A percentile compares a stretch with the other conserved stretches of the same genome.
Evolutionary conservation across 2,888 invertebrate species (phyloP).

Genomic region (Prostheceraeus crozeri): DNA sequence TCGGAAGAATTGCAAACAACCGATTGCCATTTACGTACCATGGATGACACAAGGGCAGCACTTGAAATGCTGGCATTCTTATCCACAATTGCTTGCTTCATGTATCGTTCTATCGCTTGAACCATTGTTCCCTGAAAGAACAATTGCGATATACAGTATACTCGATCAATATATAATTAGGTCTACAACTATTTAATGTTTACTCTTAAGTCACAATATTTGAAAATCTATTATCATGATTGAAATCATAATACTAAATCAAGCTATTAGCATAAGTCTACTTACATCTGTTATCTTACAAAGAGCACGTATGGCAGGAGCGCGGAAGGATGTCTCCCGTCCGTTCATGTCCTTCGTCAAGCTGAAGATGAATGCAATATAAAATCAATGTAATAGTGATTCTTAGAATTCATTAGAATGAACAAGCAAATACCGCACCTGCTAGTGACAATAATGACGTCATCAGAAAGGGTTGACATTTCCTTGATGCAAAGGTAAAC

Average conservation of each 20-base stretch:
- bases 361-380: constrained; percentile 67
- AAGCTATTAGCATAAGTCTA: no score
- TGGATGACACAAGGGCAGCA: constrained; percentile 80
- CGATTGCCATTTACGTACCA: no score
- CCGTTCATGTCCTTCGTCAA: constrained; percentile 95
- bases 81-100: constrained; percentile 99
- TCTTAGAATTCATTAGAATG: no score
- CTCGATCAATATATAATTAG: neutral
- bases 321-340: constrained; percentile 78
- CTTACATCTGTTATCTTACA: constrained; percentile 88
- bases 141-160: constrained; percentile 17
- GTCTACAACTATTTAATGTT: neutral
- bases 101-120: constrained; percentile 93
- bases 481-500: constrained; percentile 87
- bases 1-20: no score
- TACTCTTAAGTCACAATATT: neutral
- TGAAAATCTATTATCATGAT: no score
- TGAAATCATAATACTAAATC: no score
- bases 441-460: constrained; percentile 94
- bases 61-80: constrained; percentile 87
- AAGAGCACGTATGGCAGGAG: constrained; percentile 89
- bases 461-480: constrained; percentile 82
- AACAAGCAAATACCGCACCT: constrained; percentile 46
- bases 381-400: constrained; percentile 15
- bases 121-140: constrained; percentile 62